Base-by-base conservation (phyloP, 2,113 vertebrate species). In the Alces alces region DNA sequence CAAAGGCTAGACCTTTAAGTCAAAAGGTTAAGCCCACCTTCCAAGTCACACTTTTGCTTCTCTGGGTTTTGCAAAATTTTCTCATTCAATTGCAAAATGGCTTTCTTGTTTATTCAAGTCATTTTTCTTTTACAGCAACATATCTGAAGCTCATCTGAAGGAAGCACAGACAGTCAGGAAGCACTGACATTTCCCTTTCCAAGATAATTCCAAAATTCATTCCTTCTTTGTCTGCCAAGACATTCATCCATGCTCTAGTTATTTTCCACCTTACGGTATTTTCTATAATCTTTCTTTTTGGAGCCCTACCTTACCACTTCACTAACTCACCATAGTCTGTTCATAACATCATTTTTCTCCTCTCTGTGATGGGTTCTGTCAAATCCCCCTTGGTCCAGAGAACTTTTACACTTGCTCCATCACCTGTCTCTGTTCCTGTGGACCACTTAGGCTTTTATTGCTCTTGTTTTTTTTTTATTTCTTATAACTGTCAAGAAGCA, bases 211-310 rank as follows among this genome's bases (percentile, higher is more conserved):
- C 76, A 11, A 60, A 82, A 64, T 45, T 87, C 86, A 50, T 47
- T 43, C 61, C 25, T 84, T 70, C 64, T 78, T 54, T 36, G 11
- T n/a, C 92, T 86, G 96, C 92, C 66, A 82, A 84, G 96, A 96
- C 47, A 27, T 52, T 47, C 76, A 39, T 36, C 82, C 36, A 33
- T 3, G 55, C 36, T 95, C 89, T 16, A 36, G 33, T 93, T 79
- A 93, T 60, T 93, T 86, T 27, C 86, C 54, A 61, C 83, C n/a
- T 80, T 30, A 58, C 66, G 8, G 79, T 14, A 25, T 84, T 83
- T 90, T 84, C 88, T 93, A 19, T 27, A 47, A 36, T 54, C 76
- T 73, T 55, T 76, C 76, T 76, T 50, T 60, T 16, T 1, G 0
- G 86, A 47, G 80, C 47, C 70, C 55, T 25, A 30, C 47, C 86